Percentiles rank a stretch among this genome's conserved stretches.
These are phyloP conservation scores for Microcebus lehilahytsara DNA, from an alignment of 2,113 vertebrate species.

Conservation along the genomic window DNA sequence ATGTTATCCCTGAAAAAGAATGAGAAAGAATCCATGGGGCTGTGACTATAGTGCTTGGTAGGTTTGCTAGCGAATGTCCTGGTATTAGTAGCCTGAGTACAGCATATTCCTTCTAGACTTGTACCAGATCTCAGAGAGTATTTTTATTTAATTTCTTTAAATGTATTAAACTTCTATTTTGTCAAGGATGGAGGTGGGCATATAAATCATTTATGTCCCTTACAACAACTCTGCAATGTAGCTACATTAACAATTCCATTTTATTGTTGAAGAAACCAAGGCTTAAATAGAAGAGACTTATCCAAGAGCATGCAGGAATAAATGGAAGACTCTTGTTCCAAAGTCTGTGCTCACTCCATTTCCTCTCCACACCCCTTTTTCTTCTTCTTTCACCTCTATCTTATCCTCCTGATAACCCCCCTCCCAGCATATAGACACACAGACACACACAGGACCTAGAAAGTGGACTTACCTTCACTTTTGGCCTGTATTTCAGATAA, in stretches of 20 bases:
- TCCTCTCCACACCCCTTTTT: too few relatives aligned
- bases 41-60: neutral
- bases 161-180: slow-evolving; percentile 25
- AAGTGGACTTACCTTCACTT: slow-evolving; percentile 90
- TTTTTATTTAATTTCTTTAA: slow-evolving; percentile 37
- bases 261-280: slow-evolving; percentile 42
- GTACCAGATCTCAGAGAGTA: neutral
- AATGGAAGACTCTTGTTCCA: neutral
- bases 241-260: neutral
- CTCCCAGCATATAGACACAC: neutral
- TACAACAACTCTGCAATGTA: slow-evolving; percentile 21
- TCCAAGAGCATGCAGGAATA: neutral
- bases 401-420: neutral
- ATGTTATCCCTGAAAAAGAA: slow-evolving; percentile 17
- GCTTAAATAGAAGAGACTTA: slow-evolving; percentile 30
- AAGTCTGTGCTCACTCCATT: neutral
- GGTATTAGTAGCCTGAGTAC: neutral
- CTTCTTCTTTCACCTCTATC: neutral
- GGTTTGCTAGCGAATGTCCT: neutral
- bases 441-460: neutral
- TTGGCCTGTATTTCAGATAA: slow-evolving; percentile 95
- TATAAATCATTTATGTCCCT: slow-evolving; percentile 10
- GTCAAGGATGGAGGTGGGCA: slow-evolving; percentile 9
- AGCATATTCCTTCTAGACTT: neutral
- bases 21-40: neutral